Base-by-base conservation (phyloP, 2,888 invertebrate species). In the Apomyelois bistriatella region DNA sequence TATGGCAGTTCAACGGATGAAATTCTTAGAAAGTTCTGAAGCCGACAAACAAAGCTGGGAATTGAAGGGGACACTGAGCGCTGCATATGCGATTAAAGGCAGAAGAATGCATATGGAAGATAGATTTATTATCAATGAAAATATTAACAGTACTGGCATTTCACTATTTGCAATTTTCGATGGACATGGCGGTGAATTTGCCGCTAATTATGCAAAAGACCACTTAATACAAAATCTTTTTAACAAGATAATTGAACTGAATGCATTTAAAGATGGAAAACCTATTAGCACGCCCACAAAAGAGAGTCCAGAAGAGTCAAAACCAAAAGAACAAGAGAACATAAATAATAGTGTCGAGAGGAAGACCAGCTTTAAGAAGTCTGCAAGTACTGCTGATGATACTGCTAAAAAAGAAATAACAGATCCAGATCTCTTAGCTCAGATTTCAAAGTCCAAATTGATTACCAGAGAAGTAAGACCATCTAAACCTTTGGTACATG, bases 151-250 rank as follows among this genome's bases (percentile, higher is more conserved):
- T 64, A 96, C 97, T 15, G 96, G 95, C 16, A 94, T 97, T 52
- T 95, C 97, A 15, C 89, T 98, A 55, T 97, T 96, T 86, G 98
- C 97, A 42, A 94, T 98, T 62, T 98, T 98, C 79, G 98, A 98
- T 86, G 98, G 98, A 0, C 98, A 98, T 80, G 98, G 98, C 49
- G 98, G 98, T 38, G 97, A 98, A 89, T 96, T 96, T 90, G 98
- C 98, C 50, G 97, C 98, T 15, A 96, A 98, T 76, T 98, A 96
- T 87, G 97, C 97, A 50, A 95, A 95, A 76, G 97, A 97, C 66
- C 95, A 96, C 65, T 91, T 98, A 13, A 94, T 97, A 59, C 94
- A 95, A 75, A 96, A 94, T 74, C 90, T 97, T 49, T 94, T 93
- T 66, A 94, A 94, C 71, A 95, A 95, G 87, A 93, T 96, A 43